A percentile compares a stretch with the other conserved stretches of the same genome.
These are phyloP conservation scores for Eumacrocentrus americanus DNA, from an alignment of 2,888 invertebrate genomes.

Conservation along the genomic window DNA sequence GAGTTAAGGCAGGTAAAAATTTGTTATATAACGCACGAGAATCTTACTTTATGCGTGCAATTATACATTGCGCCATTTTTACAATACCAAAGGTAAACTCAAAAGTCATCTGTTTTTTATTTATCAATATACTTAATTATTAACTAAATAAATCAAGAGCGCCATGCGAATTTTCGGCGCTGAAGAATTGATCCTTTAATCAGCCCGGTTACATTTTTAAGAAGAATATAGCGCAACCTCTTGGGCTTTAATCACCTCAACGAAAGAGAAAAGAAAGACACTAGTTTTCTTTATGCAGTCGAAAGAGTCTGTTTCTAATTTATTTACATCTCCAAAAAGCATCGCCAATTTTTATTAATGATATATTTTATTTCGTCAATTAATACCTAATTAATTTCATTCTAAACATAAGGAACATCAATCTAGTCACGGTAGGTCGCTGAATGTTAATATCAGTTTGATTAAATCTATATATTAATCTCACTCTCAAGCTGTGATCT, in stretches of 20 bases:
- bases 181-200: constrained; percentile 7
- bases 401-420: background rate
- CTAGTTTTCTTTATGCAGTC: background rate
- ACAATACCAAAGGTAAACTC: constrained; percentile 11
- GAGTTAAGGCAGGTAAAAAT: constrained; percentile 38
- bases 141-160: constrained; percentile 15
- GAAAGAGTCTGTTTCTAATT: background rate
- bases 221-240: constrained; percentile 54
- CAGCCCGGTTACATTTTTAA: constrained; percentile 52
- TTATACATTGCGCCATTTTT: background rate
- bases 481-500: no score
- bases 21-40: constrained; percentile 17
- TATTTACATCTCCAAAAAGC: no score
- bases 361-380: background rate
- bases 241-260: constrained; percentile 34
- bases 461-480: background rate
- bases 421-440: background rate
- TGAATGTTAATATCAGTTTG: background rate
- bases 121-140: background rate
- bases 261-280: background rate
- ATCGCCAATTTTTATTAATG: no score
- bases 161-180: constrained; percentile 14
- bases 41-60: constrained; percentile 7
- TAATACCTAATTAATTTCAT: background rate
- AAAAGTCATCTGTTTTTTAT: constrained; percentile 9